Conservation (phyloP, 2,888 invertebrate genomes). For the Chelonus formosanus region DNA sequence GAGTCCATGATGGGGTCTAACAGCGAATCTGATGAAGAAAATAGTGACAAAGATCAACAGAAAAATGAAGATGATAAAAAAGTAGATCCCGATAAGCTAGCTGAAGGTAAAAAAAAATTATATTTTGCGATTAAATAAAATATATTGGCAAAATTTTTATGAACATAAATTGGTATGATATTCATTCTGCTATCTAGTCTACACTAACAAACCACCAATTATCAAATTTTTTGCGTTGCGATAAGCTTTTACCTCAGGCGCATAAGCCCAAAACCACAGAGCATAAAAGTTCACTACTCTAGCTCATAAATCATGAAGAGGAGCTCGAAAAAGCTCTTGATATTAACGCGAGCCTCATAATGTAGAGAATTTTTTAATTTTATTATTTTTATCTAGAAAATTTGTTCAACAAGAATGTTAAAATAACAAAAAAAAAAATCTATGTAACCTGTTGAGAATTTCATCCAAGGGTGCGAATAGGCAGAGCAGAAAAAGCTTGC, state of each 20-base stretch:
- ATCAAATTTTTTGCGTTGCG: slow-evolving; percentile 4
- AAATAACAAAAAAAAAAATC: slow-evolving; percentile 6
- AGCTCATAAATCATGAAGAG: slow-evolving; percentile 1
- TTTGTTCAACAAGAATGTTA: neutral
- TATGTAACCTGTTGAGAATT: slow-evolving; percentile 57
- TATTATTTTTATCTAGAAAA: neutral
- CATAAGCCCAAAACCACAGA: slow-evolving; percentile 9
- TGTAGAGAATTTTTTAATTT: neutral
- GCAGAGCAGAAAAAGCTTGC: slow-evolving; percentile 44
- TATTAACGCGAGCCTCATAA: neutral
- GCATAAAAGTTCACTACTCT: slow-evolving; percentile 6
- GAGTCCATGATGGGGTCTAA: slow-evolving; percentile 58
- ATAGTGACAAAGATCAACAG: slow-evolving; percentile 43
- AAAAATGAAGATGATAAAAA: slow-evolving; percentile 29
- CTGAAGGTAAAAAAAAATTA: slow-evolving; percentile 9
- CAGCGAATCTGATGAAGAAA: slow-evolving; percentile 51
- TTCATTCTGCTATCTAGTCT: neutral
- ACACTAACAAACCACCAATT: slow-evolving; percentile 14
- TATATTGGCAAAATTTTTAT: too few relatives aligned
- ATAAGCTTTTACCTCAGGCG: slow-evolving; percentile 3
- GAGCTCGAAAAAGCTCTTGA: neutral
- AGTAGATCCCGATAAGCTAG: slow-evolving; percentile 4
- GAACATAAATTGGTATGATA: too few relatives aligned
- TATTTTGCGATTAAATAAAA: neutral
- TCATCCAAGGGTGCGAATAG: slow-evolving; percentile 46